These are phyloP conservation scores for Astreopora myriophthalma DNA, from an alignment of 64 coral and sea anemone genomes.

Conservation along the genomic window DNA sequence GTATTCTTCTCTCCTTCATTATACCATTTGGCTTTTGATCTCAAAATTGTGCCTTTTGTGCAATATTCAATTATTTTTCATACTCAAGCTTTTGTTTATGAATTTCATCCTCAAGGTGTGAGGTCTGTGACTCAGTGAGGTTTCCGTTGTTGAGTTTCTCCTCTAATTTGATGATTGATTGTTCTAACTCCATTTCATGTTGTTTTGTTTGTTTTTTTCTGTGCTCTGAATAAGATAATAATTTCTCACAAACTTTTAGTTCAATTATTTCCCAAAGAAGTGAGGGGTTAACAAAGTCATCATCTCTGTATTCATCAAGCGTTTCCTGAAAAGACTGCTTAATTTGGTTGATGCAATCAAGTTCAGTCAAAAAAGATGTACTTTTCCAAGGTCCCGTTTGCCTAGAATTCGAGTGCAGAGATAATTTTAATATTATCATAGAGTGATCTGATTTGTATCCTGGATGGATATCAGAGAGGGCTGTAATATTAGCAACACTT, in stretches of 20 bases:
- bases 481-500: not conserved
- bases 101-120: not conserved
- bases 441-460: not conserved
- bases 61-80: not conserved
- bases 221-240: not conserved
- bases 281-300: not conserved
- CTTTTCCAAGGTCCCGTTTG: not conserved
- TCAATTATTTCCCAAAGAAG: too few relatives aligned
- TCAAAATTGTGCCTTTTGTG: too few relatives aligned
- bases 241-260: not conserved
- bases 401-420: not conserved
- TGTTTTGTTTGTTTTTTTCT: not conserved
- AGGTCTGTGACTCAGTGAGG: not conserved
- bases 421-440: not conserved
- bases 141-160: not conserved
- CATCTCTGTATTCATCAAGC: not conserved
- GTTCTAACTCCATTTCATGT: not conserved
- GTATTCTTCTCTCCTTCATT: not conserved
- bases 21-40: not conserved
- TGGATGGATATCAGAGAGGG: not conserved
- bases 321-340: not conserved
- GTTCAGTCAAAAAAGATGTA: not conserved
- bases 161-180: not conserved
- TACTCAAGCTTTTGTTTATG: not conserved
- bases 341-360: not conserved